Percentiles rank a stretch among this genome's conserved stretches.
phyloP scores from a whole-genome alignment of 2,797 vertebrate species.

The Onychomys arenicola region DNA sequence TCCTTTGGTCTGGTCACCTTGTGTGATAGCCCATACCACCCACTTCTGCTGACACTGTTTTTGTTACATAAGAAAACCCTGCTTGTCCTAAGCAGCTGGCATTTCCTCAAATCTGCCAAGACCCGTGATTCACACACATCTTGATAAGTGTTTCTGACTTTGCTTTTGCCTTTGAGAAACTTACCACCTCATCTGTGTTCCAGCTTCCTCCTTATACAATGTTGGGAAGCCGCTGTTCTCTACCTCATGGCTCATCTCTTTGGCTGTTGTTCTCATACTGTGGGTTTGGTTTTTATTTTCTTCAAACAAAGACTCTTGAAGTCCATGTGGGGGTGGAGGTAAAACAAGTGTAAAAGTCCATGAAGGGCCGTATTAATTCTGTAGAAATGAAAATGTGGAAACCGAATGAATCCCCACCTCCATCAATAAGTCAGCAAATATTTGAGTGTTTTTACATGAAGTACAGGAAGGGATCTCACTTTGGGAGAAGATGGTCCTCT shows the following conservation, averaged over 20 bases:
- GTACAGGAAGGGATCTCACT: not conserved
- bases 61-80: conserved; percentile 33
- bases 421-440: not conserved
- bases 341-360: not conserved
- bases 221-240: not conserved
- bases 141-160: conserved; percentile 32
- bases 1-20: not conserved
- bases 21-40: not conserved
- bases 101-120: conserved; percentile 57
- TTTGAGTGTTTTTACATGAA: not conserved
- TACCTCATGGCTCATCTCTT: not conserved
- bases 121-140: conserved; percentile 46
- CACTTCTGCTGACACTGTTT: not conserved
- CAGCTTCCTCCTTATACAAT: not conserved
- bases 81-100: not conserved
- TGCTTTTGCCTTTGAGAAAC: conserved; percentile 20
- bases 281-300: not conserved
- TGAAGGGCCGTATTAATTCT: not conserved
- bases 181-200: not conserved
- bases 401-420: not conserved
- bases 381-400: not conserved
- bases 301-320: not conserved
- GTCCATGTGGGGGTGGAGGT: not conserved
- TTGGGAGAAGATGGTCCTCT: not conserved
- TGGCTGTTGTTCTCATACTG: not conserved